Evolutionary conservation across 2,113 vertebrate species (phyloP).

Genomic region (Tachysurus vachellii): DNA sequence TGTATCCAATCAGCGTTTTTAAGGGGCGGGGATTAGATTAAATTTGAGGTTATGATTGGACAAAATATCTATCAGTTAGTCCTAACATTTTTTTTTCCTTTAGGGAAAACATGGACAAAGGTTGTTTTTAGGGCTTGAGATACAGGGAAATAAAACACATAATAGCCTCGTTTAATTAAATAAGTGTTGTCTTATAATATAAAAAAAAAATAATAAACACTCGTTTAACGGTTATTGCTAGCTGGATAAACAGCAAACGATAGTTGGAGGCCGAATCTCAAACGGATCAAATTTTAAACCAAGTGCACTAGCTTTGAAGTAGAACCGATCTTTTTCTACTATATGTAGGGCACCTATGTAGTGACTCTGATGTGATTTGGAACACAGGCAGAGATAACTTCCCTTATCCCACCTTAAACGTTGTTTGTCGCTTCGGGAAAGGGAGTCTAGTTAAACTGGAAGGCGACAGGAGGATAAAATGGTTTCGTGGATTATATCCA

Average conservation of each 20-base stretch:
- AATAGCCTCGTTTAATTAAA: not conserved
- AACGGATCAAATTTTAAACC: too few species aligned
- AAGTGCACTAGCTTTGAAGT: not conserved
- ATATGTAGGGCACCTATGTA: not conserved
- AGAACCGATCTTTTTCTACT: rapidly evolving
- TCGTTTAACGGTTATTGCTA: too few species aligned
- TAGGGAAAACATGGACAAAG: not conserved
- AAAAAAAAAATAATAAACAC: too few species aligned
- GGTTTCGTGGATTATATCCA: constrained; percentile 57
- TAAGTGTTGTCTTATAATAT: too few species aligned
- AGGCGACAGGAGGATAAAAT: constrained; percentile 10
- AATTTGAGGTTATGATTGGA: not conserved
- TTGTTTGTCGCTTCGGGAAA: not conserved
- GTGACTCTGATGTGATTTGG: not conserved
- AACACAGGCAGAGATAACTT: not conserved
- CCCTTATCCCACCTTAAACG: not conserved
- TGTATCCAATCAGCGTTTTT: constrained; percentile 34
- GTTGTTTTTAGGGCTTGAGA: not conserved
- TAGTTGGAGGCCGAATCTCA: not conserved
- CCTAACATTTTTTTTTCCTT: not conserved
- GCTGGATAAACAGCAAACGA: not conserved
- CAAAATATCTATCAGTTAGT: not conserved
- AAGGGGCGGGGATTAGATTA: constrained; percentile 15
- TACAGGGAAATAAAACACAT: not conserved
- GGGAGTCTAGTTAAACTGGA: not conserved